Evolutionary conservation across 35 echinoderm and acorn worm genomes (phyloP), one percentile per base, ranked within the genome.

Genomic region (Apostichopus californicus): DNA sequence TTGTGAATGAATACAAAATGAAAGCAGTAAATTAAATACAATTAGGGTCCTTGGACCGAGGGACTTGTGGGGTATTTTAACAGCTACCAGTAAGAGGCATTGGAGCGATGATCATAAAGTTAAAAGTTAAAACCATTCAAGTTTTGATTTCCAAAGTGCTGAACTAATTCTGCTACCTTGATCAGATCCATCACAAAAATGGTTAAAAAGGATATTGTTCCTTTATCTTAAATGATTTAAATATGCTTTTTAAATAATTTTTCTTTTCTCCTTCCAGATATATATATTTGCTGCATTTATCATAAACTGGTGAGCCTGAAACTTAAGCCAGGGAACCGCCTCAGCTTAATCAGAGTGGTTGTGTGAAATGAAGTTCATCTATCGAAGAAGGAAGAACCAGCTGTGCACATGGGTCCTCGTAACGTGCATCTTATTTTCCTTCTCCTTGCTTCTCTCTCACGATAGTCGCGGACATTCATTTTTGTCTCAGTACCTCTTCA

Each of bases 321-420:
- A 18, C 11, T 68, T 18, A 68, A 68, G 64, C 18, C 64, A 68
- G 11, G 11, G 11, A 18, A 14, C 64, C 18, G 64, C 64, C 6
- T 4, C 11, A 68, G 18, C 18, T 18, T 68, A 11, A 11, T 68
- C 64, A 68, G 18, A 18, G 64, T 68, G 11, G 11, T 11, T 68
- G 18, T 11, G 18, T 68, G 86, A 87, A 58, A 87, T 87, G 86
- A 87, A 87, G 86, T 14, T 87, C 4, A 12, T 87, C 14, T 22
- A 58, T 8, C 54, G 86, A 71, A 87, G 57, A 7, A 59, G 86
- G 86, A 87, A 59, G 86, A 87, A 87, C 52, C 86, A 87, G 57
- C n/a, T 87, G 9, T 87, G 55, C 25, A 59, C 86, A 13, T 14
- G 57, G 11, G 25, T 87, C 52, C n/a, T 87, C 6, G 55, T 87